These are phyloP conservation scores for Bubo scandiacus DNA, from an alignment of 2,113 vertebrate genomes.

Conservation along the genomic window DNA sequence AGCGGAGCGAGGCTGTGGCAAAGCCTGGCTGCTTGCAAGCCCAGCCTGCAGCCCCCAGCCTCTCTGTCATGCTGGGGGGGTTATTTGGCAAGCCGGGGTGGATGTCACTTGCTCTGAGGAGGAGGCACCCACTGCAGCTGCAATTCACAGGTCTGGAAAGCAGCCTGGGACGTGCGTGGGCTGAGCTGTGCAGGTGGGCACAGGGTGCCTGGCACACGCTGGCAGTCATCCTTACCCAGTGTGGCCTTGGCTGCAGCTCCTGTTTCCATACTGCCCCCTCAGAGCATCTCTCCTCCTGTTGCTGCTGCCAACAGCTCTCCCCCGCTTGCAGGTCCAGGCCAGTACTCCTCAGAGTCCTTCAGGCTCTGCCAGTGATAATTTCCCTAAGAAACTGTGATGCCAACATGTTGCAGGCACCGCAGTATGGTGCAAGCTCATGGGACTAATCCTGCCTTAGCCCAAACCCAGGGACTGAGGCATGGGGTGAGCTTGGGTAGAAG, in stretches of 20 bases:
- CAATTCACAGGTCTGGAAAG: neutral
- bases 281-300: neutral
- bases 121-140: neutral
- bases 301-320: neutral
- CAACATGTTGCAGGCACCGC: fast-evolving
- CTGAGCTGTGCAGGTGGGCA: neutral
- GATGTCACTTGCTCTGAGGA: neutral
- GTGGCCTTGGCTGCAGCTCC: neutral
- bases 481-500: neutral
- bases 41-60: neutral
- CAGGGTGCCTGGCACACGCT: fast-evolving
- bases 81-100: neutral
- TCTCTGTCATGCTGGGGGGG: neutral
- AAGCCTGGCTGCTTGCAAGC: neutral
- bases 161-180: fast-evolving
- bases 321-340: fast-evolving
- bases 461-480: neutral
- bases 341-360: neutral
- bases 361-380: neutral
- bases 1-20: neutral
- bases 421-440: neutral
- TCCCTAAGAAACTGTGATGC: neutral
- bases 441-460: neutral
- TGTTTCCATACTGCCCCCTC: neutral
- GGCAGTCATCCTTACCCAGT: neutral